phyloP scores from a whole-genome alignment of 2,797 vertebrate species.

The Oreochromis grahami region DNA sequence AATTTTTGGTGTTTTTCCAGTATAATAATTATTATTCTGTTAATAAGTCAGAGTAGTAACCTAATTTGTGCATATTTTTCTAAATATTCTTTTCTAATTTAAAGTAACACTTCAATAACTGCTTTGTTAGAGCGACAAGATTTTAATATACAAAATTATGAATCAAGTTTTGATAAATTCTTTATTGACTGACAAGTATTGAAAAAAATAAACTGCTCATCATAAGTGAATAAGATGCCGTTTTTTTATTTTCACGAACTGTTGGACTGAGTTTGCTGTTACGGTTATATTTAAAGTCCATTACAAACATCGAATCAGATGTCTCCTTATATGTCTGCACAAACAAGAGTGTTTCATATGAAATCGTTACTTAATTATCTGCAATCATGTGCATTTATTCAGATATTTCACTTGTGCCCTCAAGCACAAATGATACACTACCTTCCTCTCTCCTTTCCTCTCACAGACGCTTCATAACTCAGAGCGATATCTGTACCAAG shows the following conservation, averaged over 20 bases:
- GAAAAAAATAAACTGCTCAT: not conserved
- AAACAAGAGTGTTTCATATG: not conserved
- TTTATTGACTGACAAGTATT: not conserved
- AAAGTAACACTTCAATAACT: not conserved
- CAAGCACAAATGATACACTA: slow-evolving; percentile 35
- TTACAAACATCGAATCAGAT: not conserved
- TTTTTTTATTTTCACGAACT: not conserved
- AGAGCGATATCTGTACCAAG: slow-evolving; percentile 26
- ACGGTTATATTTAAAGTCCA: not conserved
- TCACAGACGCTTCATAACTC: slow-evolving; percentile 16
- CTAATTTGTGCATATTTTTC: not conserved
- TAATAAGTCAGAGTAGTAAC: not conserved
- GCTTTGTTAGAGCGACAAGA: too few species aligned
- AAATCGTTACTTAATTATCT: not conserved
- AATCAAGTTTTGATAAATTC: not conserved
- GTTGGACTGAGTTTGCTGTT: not conserved
- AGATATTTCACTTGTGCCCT: not conserved
- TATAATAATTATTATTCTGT: not conserved
- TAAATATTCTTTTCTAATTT: not conserved
- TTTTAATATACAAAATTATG: not conserved
- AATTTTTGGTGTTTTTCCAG: not conserved
- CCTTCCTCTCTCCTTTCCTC: not conserved
- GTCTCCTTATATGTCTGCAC: not conserved
- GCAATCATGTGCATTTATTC: not conserved
- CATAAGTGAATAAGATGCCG: not conserved